Base-by-base conservation (phyloP, 2,888 invertebrate species). In the Ennomos quercinarius region DNA sequence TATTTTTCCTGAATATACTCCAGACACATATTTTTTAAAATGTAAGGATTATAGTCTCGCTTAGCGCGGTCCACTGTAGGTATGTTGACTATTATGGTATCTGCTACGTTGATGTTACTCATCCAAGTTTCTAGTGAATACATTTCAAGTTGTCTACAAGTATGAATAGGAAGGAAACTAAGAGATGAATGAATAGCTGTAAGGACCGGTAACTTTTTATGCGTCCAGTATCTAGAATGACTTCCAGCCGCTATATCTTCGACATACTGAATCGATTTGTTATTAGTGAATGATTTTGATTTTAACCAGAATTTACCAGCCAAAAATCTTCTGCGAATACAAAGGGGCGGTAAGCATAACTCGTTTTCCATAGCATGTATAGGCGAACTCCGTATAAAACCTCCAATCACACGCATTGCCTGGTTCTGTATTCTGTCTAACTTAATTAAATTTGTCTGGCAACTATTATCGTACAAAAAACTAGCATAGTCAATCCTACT, bases 401-500 rank as follows among this genome's bases (percentile, higher is more conserved):
- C 66, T 8, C 68, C 68, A 2, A 68, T 61, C 6, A 68, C 40
- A 8, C 66, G 46, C 57, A 70, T 53, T 10, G 54, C 51, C 35
- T 64, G 62, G 36, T 70, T 72, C 39, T 72, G 70, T 0, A 67
- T 8, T 47, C 44, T 66, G 34, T 68, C 64, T 8, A 70, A 13
- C 43, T 72, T 70, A 13, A 3, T 9, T 39, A 71, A 27, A 45
- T 70, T 48, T 5, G 36, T 45, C 39, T 63, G 35, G 40, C 42
- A 41, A 52, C 68, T 62, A 9, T 11, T 51, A 36, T 61, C 59
- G 13, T 59, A 65, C 5, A 66, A 39, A 46, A 65, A 65, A 11
- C 64, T 43, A 9, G 38, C 67, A 47, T 71, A 74, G 41, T 73
- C 71, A 0, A 73, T 9, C 42, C 71, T 52, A 47, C 71, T 74